Percentiles rank a stretch among this genome's conserved stretches.
phyloP scores from a whole-genome alignment of 2,888 invertebrate species.

The Pyralis farinalis region DNA sequence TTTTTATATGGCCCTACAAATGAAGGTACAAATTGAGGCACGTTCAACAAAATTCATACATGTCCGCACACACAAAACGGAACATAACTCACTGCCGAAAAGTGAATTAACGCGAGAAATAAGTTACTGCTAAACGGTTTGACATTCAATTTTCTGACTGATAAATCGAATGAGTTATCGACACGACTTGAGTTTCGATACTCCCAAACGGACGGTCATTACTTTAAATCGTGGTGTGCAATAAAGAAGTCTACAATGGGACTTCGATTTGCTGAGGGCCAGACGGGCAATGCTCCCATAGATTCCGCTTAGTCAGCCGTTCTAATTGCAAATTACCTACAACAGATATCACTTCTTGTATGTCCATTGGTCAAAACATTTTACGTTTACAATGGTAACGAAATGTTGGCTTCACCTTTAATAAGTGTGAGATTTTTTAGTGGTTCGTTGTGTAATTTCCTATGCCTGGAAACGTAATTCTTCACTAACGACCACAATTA shows the following conservation, averaged over 20 bases:
- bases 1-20: too few relatives aligned
- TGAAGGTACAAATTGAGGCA: too few relatives aligned
- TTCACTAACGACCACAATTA: too few relatives aligned
- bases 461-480: too few relatives aligned
- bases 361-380: conserved; percentile 48
- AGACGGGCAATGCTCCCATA: conserved; percentile 45
- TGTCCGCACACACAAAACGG: conserved; percentile 6
- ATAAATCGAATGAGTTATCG: conserved; percentile 43
- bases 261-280: conserved; percentile 44
- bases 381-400: background rate
- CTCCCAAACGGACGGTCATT: conserved; percentile 35
- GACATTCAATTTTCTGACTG: conserved; percentile 55
- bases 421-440: too few relatives aligned
- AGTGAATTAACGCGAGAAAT: conserved; percentile 35
- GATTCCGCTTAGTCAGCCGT: conserved; percentile 58
- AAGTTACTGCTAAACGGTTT: conserved; percentile 44
- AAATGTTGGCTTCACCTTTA: background rate
- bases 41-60: background rate
- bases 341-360: conserved; percentile 38
- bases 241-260: conserved; percentile 50
- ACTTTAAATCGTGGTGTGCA: conserved; percentile 34
- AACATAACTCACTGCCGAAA: conserved; percentile 36
- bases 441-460: too few relatives aligned
- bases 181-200: conserved; percentile 30
- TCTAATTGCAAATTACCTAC: conserved; percentile 49